These are phyloP conservation scores for Drosophila fuyamai DNA, from an alignment of 1,140 invertebrate species.

Conservation along the genomic window DNA sequence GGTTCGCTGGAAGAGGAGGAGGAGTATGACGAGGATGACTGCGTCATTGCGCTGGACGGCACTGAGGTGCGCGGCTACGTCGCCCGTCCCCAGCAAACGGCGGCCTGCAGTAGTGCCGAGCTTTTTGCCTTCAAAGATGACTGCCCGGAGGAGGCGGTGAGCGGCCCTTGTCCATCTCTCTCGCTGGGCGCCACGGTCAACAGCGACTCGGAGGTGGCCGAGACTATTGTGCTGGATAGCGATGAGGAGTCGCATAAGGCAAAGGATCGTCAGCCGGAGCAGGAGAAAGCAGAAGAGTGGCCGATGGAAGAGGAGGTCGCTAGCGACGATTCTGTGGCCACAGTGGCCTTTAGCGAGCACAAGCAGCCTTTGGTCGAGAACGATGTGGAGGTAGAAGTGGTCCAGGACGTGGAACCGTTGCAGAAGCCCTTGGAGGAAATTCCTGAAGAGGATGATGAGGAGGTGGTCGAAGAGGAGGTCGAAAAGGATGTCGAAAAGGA, in stretches of 20 bases:
- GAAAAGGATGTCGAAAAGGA: too few relatives aligned
- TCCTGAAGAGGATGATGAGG: not conserved
- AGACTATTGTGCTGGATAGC: slow-evolving; percentile 60
- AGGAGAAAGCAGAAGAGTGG: not conserved
- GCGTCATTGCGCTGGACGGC: slow-evolving; percentile 65
- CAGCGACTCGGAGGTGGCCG: slow-evolving; percentile 48
- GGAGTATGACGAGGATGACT: slow-evolving; percentile 61
- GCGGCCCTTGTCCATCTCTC: slow-evolving; percentile 9
- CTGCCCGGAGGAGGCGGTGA: not conserved
- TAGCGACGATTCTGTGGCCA: slow-evolving; percentile 31
- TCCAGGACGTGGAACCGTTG: not conserved
- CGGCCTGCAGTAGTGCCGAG: slow-evolving; percentile 58
- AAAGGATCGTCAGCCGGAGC: not conserved
- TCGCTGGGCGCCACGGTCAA: slow-evolving; percentile 64
- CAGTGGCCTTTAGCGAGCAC: slow-evolving; percentile 22
- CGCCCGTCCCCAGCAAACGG: slow-evolving; percentile 31
- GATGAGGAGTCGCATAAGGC: slow-evolving; percentile 5
- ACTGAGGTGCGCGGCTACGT: slow-evolving; percentile 71
- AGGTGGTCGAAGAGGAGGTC: not conserved
- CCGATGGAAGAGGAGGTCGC: not conserved
- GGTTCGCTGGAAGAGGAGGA: slow-evolving; percentile 68
- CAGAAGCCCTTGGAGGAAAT: not conserved
- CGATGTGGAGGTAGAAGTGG: not conserved
- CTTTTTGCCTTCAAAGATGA: slow-evolving; percentile 66
- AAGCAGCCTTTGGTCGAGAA: slow-evolving; percentile 2